phyloP scores from a whole-genome alignment of 1,140 invertebrate genomes.

The Araneus ventricosus region DNA sequence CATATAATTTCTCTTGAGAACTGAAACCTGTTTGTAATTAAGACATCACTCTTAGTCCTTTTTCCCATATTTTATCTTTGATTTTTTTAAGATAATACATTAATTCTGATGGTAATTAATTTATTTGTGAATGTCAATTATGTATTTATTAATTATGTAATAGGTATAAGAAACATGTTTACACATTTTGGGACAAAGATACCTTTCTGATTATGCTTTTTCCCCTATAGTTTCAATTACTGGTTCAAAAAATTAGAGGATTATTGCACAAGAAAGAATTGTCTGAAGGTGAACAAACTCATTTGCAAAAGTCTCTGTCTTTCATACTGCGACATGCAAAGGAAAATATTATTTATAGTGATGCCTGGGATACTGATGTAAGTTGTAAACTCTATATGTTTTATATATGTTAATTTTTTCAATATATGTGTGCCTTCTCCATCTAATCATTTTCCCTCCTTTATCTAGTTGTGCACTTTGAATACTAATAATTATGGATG shows the following conservation, averaged over 20 bases:
- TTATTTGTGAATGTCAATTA: too few species aligned
- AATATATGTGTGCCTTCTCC: not conserved
- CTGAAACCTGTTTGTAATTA: too few species aligned
- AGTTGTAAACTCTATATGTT: not conserved
- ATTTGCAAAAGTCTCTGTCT: slow-evolving; percentile 12
- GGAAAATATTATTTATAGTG: slow-evolving; percentile 2
- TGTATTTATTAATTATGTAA: too few species aligned
- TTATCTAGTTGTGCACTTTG: slow-evolving; percentile 23
- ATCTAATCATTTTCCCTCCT: not conserved
- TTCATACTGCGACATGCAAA: not conserved
- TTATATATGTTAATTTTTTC: not conserved
- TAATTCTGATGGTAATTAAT: too few species aligned
- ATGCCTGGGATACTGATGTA: slow-evolving; percentile 53
- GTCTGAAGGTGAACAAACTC: not conserved
- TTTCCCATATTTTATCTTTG: too few species aligned
- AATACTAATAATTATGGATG: slow-evolving; percentile 28
- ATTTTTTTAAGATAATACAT: too few species aligned
- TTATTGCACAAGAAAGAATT: not conserved
- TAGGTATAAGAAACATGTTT: too few species aligned
- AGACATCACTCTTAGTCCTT: too few species aligned
- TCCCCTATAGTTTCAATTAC: slow-evolving; percentile 15
- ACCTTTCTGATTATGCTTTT: not conserved
- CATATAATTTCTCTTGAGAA: too few species aligned
- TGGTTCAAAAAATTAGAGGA: slow-evolving; percentile 48
- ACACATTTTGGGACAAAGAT: too few species aligned